phyloP scores from a whole-genome alignment of 2,113 vertebrate genomes.

The Arenaria interpres region DNA sequence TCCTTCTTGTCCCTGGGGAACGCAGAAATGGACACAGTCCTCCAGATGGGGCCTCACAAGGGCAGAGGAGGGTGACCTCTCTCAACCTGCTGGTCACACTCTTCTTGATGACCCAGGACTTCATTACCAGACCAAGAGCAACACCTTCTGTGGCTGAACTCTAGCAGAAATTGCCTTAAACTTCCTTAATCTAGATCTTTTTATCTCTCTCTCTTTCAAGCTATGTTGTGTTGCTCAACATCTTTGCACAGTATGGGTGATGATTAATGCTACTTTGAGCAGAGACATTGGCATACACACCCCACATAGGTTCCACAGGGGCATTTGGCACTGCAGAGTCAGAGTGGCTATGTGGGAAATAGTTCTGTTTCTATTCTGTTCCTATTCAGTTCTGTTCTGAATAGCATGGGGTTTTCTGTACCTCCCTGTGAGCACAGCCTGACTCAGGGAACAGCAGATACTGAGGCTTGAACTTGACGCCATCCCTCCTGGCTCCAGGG shows the following conservation, averaged over 20 bases:
- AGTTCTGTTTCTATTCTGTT: neutral
- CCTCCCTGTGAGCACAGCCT: neutral
- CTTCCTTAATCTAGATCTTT: neutral
- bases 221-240: neutral
- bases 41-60: no score
- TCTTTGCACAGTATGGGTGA: neutral
- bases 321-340: neutral
- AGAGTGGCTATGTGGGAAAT: neutral
- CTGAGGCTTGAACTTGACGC: neutral
- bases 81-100: no score
- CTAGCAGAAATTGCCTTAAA: neutral
- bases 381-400: neutral
- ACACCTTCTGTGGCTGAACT: neutral
- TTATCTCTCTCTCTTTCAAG: neutral
- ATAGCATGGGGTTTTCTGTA: accelerated
- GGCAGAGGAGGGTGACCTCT: no score
- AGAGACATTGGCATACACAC: accelerated
- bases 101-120: no score
- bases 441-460: neutral
- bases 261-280: neutral
- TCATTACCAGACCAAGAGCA: neutral
- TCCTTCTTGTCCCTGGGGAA: no score
- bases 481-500: neutral
- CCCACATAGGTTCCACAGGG: accelerated
- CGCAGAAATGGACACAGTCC: no score